phyloP scores from a whole-genome alignment of 1,140 invertebrate genomes.

The fruit fly (Drosophila melanogaster) region Release_6_plus_ISO1_MT NT_033777.3:15642001-15642500 shows the following conservation, averaged over 20 bases:
- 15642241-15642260: constrained; percentile 69
- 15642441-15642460: constrained; percentile 80
- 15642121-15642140: not conserved
- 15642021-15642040: constrained; percentile 63
- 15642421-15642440: constrained; percentile 39
- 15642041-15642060: constrained; percentile 55
- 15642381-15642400: constrained; percentile 60
- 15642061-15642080: constrained; percentile 54
- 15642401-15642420: constrained; percentile 25
- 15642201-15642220: constrained; percentile 34
- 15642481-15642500: constrained; percentile 66
- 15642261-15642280: constrained; percentile 64
- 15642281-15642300: constrained; percentile 15
- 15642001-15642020: constrained; percentile 69
- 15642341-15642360: constrained; percentile 56
- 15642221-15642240: constrained; percentile 62
- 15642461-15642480: constrained; percentile 81
- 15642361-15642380: constrained; percentile 27
- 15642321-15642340: constrained; percentile 24
- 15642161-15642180: constrained; percentile 16
- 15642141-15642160: constrained; percentile 38
- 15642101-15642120: constrained; percentile 2
- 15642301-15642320: constrained; percentile 26
- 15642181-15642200: constrained; percentile 5
- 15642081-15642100: constrained; percentile 38